Percentiles rank a stretch among this genome's conserved stretches.
These are phyloP conservation scores for Euthynnus affinis DNA, from an alignment of 2,797 vertebrate species.

Conservation along the genomic window DNA sequence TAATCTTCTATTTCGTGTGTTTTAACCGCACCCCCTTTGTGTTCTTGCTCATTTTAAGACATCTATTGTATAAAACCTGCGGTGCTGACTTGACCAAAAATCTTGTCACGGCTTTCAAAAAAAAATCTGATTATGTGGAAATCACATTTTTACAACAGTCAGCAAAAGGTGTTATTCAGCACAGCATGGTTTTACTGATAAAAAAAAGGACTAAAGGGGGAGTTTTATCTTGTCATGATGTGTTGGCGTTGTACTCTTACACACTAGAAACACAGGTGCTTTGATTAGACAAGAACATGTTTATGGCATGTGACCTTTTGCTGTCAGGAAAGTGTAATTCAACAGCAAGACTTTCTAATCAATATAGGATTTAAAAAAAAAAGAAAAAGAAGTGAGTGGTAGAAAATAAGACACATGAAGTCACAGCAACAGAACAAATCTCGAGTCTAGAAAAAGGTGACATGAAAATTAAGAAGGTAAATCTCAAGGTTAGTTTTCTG, in stretches of 20 bases:
- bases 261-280: conserved; percentile 2
- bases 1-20: neutral
- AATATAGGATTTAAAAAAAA: conserved; percentile 22
- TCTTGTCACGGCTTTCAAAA: conserved; percentile 15
- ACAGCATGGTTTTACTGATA: conserved; percentile 32
- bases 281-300: conserved; percentile 42
- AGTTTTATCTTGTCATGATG: conserved; percentile 23
- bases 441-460: conserved; percentile 4
- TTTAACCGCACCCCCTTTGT: neutral
- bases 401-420: conserved; percentile 38
- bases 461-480: neutral
- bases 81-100: conserved; percentile 20
- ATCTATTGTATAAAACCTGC: conserved; percentile 32
- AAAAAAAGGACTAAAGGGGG: conserved; percentile 48
- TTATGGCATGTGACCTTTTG: conserved; percentile 36
- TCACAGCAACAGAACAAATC: conserved; percentile 39
- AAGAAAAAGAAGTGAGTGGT: neutral
- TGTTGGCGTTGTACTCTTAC: conserved; percentile 18
- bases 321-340: neutral
- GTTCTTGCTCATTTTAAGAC: conserved; percentile 31
- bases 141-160: conserved; percentile 20
- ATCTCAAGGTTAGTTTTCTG: conserved; percentile 10
- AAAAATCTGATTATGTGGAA: conserved; percentile 5
- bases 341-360: neutral
- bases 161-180: conserved; percentile 41